phyloP scores from a whole-genome alignment of 1,140 invertebrate species.

The Drosophila bifasciata region DNA sequence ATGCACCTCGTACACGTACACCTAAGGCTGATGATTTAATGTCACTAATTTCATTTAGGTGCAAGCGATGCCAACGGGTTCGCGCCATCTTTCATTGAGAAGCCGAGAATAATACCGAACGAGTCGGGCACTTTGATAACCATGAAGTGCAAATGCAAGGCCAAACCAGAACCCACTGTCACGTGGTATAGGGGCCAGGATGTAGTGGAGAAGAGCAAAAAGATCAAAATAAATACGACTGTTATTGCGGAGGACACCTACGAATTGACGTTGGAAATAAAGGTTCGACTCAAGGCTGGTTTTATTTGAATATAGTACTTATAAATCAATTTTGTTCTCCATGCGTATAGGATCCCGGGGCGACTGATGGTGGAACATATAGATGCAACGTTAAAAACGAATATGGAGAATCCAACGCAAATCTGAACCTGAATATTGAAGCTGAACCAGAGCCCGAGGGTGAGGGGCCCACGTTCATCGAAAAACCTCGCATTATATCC shows the following conservation, averaged over 20 bases:
- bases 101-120: conserved; percentile 98
- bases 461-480: conserved; percentile 98
- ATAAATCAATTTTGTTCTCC: background rate
- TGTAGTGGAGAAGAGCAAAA: conserved; percentile 92
- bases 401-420: conserved; percentile 98
- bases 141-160: conserved; percentile 97
- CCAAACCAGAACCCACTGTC: conserved; percentile 94
- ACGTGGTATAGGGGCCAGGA: conserved; percentile 95
- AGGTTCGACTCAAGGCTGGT: conserved; percentile 85
- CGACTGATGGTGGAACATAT: conserved; percentile 97
- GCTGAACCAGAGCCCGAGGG: conserved; percentile 96
- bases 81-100: conserved; percentile 97
- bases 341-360: conserved; percentile 92
- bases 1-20: too few species aligned
- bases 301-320: background rate
- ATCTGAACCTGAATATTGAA: conserved; percentile 98
- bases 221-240: conserved; percentile 92
- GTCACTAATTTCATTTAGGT: conserved; percentile 85
- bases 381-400: conserved; percentile 98
- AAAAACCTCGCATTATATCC: conserved; percentile 94
- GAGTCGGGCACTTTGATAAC: conserved; percentile 97
- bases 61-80: conserved; percentile 94
- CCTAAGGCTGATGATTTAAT: background rate
- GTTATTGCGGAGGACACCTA: conserved; percentile 93
- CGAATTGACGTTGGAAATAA: conserved; percentile 94